Conservation (phyloP, 2,888 invertebrate species). For the Tricholauxania praeusta region DNA sequence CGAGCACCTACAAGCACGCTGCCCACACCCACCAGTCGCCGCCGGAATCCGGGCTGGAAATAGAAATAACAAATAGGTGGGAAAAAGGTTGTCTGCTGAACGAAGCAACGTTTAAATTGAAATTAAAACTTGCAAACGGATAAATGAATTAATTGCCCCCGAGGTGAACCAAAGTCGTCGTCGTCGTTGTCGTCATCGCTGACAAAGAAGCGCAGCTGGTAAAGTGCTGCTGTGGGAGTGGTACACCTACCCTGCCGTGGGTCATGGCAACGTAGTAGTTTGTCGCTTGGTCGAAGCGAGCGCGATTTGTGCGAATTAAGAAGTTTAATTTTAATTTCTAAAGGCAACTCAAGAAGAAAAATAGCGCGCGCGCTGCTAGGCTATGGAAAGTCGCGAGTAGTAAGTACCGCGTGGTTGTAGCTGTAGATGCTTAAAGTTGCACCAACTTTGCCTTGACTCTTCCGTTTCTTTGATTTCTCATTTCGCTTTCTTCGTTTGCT, state of each 20-base stretch:
- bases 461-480: too few species aligned
- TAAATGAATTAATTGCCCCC: slow-evolving; percentile 36
- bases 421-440: too few species aligned
- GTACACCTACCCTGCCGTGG: too few species aligned
- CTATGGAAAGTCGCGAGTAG: neutral
- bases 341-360: slow-evolving; percentile 14
- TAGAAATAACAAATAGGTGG: too few species aligned
- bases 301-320: slow-evolving; percentile 32
- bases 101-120: slow-evolving; percentile 33
- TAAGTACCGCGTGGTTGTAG: too few species aligned
- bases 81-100: neutral
- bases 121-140: slow-evolving; percentile 38
- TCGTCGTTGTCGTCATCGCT: neutral
- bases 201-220: neutral
- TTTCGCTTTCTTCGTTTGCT: too few species aligned
- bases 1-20: too few species aligned
- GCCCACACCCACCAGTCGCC: neutral
- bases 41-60: neutral
- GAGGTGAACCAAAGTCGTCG: neutral
- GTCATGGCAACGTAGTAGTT: too few species aligned
- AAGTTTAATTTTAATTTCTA: slow-evolving; percentile 31
- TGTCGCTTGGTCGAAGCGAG: neutral
- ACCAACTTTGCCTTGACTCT: too few species aligned
- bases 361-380: neutral
- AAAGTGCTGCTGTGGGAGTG: neutral